Evolutionary conservation across 1,140 invertebrate genomes (phyloP).

Genomic region (Phenacoccus solenopsis): DNA sequence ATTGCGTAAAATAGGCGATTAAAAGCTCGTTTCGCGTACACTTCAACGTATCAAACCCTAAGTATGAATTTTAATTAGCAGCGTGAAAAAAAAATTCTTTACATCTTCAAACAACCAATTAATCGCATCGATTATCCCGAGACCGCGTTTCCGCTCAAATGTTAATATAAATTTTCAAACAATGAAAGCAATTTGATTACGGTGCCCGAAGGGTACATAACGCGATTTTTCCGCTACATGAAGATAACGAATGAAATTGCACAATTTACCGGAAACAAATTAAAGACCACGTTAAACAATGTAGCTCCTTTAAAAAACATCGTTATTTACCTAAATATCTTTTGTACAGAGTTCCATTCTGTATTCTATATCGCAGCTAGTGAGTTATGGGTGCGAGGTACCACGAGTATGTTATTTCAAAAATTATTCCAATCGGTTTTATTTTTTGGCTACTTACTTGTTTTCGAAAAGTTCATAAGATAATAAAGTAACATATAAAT

Average conservation of each 20-base stretch:
- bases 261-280: constrained; percentile 2
- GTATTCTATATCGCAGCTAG: too few species aligned
- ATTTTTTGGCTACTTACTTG: too few species aligned
- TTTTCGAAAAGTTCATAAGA: too few species aligned
- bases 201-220: neutral
- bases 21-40: neutral
- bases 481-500: too few species aligned
- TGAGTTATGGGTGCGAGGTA: too few species aligned
- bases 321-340: too few species aligned
- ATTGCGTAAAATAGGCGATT: neutral
- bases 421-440: too few species aligned
- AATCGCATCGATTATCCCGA: neutral
- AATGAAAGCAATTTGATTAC: neutral
- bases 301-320: too few species aligned
- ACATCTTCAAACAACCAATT: neutral
- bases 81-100: neutral
- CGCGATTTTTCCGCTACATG: neutral
- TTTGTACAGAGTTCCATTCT: too few species aligned
- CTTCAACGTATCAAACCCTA: too few species aligned
- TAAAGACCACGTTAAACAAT: neutral
- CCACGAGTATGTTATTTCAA: too few species aligned
- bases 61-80: neutral
- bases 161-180: neutral
- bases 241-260: neutral
- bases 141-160: neutral